These are phyloP conservation scores for Melanophora roralis DNA, from an alignment of 2,888 invertebrate genomes.

Conservation along the genomic window DNA sequence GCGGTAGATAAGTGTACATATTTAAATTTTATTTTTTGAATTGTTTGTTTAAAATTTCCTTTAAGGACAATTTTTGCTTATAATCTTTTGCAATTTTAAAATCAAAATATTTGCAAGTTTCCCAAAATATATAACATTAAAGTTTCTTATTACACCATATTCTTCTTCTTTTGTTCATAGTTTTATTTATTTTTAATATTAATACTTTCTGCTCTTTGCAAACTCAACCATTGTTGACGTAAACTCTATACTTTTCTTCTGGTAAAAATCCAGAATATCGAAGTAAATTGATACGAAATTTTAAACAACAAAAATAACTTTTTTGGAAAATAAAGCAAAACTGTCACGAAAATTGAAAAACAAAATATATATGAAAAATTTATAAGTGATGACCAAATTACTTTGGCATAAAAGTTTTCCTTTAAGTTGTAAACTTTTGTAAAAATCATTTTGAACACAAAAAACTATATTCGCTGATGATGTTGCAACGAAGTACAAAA, in stretches of 20 bases:
- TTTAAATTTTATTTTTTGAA: too few species aligned
- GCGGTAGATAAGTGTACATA: too few species aligned
- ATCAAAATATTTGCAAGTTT: too few species aligned
- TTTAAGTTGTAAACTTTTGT: constrained; percentile 25
- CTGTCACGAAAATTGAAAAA: constrained; percentile 16
- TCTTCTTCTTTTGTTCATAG: neutral
- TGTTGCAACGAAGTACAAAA: neutral
- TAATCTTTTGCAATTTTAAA: too few species aligned
- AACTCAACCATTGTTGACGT: constrained; percentile 32
- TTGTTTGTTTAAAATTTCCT: too few species aligned
- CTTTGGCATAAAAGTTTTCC: constrained; percentile 46
- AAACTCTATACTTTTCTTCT: constrained; percentile 36
- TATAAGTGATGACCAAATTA: constrained; percentile 51
- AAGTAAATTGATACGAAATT: neutral
- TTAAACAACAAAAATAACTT: neutral
- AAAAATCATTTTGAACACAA: neutral
- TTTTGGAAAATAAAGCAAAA: neutral
- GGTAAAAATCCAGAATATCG: neutral
- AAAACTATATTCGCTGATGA: constrained; percentile 27
- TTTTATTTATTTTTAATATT: neutral
- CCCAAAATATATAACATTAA: constrained; percentile 27
- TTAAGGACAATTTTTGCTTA: too few species aligned
- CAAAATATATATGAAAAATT: neutral
- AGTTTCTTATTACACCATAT: neutral
- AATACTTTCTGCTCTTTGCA: neutral